Conservation (phyloP, 2,113 vertebrate species). For the Acrocephalus kingi region DNA sequence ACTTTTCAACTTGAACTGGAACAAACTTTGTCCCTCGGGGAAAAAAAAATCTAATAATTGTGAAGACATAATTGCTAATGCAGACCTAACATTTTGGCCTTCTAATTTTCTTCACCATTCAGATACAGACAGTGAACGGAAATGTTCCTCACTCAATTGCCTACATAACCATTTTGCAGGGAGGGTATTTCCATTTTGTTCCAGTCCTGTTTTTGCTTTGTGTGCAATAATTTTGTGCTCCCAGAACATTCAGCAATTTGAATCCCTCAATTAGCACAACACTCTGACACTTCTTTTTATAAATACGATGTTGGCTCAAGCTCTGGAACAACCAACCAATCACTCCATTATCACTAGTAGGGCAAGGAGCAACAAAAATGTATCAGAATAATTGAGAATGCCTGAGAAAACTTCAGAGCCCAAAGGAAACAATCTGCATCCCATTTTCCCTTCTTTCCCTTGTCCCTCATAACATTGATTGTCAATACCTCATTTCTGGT, state of each 20-base stretch:
- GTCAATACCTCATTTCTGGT: neutral
- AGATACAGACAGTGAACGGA: neutral
- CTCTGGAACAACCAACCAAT: neutral
- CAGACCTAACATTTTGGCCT: constrained; percentile 20
- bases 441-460: neutral
- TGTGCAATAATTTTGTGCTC: constrained; percentile 26
- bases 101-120: constrained; percentile 6
- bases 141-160: constrained; percentile 10
- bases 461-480: neutral
- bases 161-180: neutral
- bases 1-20: constrained; percentile 1
- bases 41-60: neutral
- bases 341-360: constrained; percentile 39
- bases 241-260: constrained; percentile 10
- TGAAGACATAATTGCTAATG: constrained; percentile 20
- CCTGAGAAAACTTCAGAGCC: constrained; percentile 2
- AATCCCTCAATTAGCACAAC: constrained; percentile 35
- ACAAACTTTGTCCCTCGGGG: neutral
- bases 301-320: neutral
- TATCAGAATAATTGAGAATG: neutral
- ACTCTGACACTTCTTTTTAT: constrained; percentile 20
- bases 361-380: constrained; percentile 40
- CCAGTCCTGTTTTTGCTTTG: neutral
- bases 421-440: neutral
- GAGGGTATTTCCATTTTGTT: neutral